These are phyloP conservation scores for Diachrysia chrysitis DNA, from an alignment of 2,888 invertebrate genomes.

Conservation along the genomic window DNA sequence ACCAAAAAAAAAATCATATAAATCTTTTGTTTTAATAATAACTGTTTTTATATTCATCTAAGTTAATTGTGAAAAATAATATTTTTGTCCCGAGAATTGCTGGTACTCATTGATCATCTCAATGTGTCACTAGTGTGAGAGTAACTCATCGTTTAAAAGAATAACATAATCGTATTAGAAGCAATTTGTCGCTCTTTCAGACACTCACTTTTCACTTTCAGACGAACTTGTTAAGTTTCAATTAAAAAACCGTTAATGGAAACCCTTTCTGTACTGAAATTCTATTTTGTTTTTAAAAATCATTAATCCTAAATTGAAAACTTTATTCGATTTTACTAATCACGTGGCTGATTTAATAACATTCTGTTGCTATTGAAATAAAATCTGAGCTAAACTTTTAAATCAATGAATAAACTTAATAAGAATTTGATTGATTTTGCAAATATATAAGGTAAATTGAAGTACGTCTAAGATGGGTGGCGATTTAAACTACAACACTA, in stretches of 20 bases:
- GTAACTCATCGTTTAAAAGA: not conserved
- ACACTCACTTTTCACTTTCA: conserved; percentile 10
- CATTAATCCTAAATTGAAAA: conserved; percentile 9
- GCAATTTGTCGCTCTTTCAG: conserved; percentile 1
- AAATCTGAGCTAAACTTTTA: not conserved
- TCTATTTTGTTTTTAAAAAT: conserved; percentile 13
- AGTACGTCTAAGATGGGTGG: not conserved
- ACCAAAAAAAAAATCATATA: too few relatives aligned
- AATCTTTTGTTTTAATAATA: too few relatives aligned
- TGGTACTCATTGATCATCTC: too few relatives aligned
- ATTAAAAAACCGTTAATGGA: conserved; percentile 24
- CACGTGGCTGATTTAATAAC: not conserved
- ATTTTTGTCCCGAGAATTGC: too few relatives aligned
- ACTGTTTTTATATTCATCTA: too few relatives aligned
- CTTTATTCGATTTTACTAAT: not conserved
- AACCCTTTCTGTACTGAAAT: not conserved
- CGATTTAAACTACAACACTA: too few relatives aligned
- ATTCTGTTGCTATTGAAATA: not conserved
- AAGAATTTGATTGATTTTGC: not conserved
- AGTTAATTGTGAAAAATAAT: too few relatives aligned
- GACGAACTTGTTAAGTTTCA: conserved; percentile 18
- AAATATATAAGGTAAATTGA: not conserved
- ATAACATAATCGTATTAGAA: conserved; percentile 5
- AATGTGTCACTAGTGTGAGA: too few relatives aligned
- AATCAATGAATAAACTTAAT: not conserved